These are phyloP conservation scores for Drosophila kepulauana DNA, from an alignment of 1,140 invertebrate genomes.

Conservation along the genomic window DNA sequence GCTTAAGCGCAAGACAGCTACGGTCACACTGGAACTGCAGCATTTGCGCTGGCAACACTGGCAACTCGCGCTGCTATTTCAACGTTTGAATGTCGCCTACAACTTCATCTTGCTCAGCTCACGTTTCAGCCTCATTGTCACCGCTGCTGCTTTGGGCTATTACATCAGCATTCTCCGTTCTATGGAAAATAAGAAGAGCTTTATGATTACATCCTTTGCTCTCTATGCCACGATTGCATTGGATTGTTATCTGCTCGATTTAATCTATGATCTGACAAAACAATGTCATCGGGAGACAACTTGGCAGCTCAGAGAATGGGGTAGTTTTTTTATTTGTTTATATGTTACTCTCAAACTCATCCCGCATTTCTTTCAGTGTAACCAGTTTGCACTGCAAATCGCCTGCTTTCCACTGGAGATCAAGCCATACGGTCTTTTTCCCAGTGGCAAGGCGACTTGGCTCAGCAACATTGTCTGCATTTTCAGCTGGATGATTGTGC, in stretches of 20 bases:
- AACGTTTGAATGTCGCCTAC: slow-evolving; percentile 16
- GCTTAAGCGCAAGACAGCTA: background rate
- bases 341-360: background rate
- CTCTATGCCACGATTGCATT: background rate
- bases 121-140: slow-evolving; percentile 9
- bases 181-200: no score
- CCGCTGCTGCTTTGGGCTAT: slow-evolving; percentile 21
- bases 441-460: slow-evolving; percentile 13
- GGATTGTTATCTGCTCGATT: slow-evolving; percentile 19
- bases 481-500: slow-evolving; percentile 32
- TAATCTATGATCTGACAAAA: slow-evolving; percentile 11
- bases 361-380: slow-evolving; percentile 38
- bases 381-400: slow-evolving; percentile 32
- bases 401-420: slow-evolving; percentile 22
- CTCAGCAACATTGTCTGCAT: slow-evolving; percentile 26
- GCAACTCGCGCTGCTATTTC: slow-evolving; percentile 11
- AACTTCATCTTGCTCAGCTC: background rate
- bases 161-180: no score
- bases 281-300: background rate
- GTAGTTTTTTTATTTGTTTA: slow-evolving; percentile 7
- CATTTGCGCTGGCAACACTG: slow-evolving; percentile 33
- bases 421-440: slow-evolving; percentile 9
- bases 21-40: slow-evolving; percentile 31
- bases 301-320: background rate
- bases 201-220: background rate